These are phyloP conservation scores for Apis dorsata DNA, from an alignment of 1,140 invertebrate genomes.

Conservation along the genomic window DNA sequence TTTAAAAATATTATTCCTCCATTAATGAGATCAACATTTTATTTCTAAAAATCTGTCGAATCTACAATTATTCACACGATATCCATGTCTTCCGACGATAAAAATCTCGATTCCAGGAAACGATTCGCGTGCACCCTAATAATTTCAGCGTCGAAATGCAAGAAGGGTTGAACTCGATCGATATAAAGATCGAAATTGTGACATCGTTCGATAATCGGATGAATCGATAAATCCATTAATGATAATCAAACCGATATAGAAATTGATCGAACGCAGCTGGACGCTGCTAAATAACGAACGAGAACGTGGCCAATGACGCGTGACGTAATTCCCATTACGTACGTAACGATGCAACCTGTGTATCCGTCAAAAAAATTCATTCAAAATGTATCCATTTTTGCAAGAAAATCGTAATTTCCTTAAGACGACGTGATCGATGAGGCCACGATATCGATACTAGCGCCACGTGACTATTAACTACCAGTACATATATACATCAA, in stretches of 20 bases:
- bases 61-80: background rate
- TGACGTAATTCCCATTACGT: conserved; percentile 47
- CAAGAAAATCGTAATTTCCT: too few species aligned
- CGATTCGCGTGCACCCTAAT: background rate
- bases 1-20: too few species aligned
- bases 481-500: too few species aligned
- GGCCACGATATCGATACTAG: too few species aligned
- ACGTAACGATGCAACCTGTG: conserved; percentile 29
- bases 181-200: background rate
- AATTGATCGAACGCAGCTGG: conserved; percentile 55
- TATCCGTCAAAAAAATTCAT: background rate
- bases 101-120: background rate
- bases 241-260: conserved; percentile 56
- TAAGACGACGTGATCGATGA: too few species aligned
- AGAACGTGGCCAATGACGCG: conserved; percentile 59
- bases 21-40: background rate
- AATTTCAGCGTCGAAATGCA: background rate
- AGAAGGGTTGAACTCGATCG: background rate
- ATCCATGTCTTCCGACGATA: background rate
- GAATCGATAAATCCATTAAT: conserved; percentile 52
- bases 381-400: too few species aligned
- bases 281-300: conserved; percentile 56
- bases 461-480: too few species aligned
- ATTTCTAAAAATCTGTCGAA: background rate
- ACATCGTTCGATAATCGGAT: conserved; percentile 34